Base-by-base conservation (phyloP, 2,797 vertebrate species). In the Sebastes taczanowskii region DNA sequence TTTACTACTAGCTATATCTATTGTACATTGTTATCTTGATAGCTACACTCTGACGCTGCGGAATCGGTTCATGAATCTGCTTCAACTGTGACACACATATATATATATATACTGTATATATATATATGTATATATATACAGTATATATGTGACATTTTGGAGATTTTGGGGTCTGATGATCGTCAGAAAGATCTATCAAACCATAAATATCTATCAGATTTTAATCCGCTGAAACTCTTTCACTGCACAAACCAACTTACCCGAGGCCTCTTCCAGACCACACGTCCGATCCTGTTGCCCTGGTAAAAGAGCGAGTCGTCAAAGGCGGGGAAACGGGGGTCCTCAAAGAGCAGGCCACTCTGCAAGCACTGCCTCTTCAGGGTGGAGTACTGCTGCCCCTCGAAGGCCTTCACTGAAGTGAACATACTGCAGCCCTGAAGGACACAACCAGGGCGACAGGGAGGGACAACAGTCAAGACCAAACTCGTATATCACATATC, bases 251-350 rank as follows among this genome's bases (percentile, higher is more conserved):
- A 14, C 5, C 8, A 4, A 85, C 97, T 95, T 78, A 99, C 98
- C 96, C 95, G 97, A 1, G 98, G 98, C 42, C 98, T 94, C 89
- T 98, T 98, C 98, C 98, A 99, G 70, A 97, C 93, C 69, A 99
- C 96, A 0, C 95, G 94, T 34, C 97, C 97, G 10, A 98, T 97
- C 23, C 96, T 93, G 72, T 97, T 95, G 16, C 95, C 94, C 85
- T 95, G 97, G 92, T 97, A 96, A 87, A 98, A 99, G n/a, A 99
- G 97, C 0, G 98, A 97, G 86, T 98, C 95, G 0, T 99, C 97
- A 0, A 68, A 93, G 84, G 97, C 95, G 0, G 97, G 96, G 90
- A 99, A 99, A 7, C 94, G 91, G 0, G 97, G 97, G 83, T 99
- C 98, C 92, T 99, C 98, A 0, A 99, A 99, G 81, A 99, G 97